Percentiles rank a stretch among this genome's conserved stretches.
Evolutionary conservation across 1,140 invertebrate species (phyloP).

Genomic region (Anastrepha obliqua): DNA sequence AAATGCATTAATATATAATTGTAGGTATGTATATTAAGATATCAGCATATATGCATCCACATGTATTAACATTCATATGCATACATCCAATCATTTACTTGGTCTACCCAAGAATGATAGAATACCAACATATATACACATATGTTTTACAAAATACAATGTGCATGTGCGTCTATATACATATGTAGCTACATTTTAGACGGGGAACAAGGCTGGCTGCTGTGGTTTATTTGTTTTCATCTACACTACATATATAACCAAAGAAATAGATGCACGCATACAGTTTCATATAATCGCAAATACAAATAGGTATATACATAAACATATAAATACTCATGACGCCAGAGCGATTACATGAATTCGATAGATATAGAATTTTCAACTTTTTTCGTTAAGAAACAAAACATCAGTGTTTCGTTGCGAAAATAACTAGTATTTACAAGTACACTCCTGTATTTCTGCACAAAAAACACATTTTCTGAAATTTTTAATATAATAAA

Average conservation of each 20-base stretch:
- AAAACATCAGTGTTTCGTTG: background rate
- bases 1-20: too few relatives aligned
- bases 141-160: background rate
- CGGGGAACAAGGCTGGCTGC: background rate
- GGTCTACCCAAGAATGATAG: too few relatives aligned
- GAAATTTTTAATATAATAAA: background rate
- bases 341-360: background rate
- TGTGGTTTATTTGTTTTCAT: background rate
- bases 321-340: background rate
- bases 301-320: background rate
- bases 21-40: too few relatives aligned
- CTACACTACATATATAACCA: background rate
- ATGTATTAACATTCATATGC: too few relatives aligned
- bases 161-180: background rate
- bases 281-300: background rate
- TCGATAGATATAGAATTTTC: background rate
- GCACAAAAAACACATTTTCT: background rate
- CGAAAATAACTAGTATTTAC: background rate
- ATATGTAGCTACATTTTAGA: background rate
- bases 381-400: background rate
- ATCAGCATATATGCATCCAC: too few relatives aligned
- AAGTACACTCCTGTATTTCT: background rate
- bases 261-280: too few relatives aligned
- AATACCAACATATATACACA: background rate
- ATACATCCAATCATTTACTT: too few relatives aligned